Percentiles rank a stretch among this genome's conserved stretches.
These are phyloP conservation scores for Pangasius larnaudii DNA, from an alignment of 2,797 vertebrate genomes.

Conservation along the genomic window DNA sequence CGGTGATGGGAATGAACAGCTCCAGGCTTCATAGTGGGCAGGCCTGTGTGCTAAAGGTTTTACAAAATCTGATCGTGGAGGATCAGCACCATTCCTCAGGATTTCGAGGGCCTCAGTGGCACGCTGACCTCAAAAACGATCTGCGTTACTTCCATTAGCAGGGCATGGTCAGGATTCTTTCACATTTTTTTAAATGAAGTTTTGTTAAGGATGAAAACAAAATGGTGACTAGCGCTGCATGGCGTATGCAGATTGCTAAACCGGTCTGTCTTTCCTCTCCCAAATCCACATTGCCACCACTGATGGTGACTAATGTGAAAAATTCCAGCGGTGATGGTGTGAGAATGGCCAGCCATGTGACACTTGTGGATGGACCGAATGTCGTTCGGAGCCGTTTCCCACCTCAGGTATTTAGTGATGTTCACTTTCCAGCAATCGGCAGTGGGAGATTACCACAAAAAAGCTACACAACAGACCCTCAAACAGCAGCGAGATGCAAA, in stretches of 20 bases:
- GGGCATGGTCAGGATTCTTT: conserved; percentile 20
- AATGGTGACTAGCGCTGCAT: neutral
- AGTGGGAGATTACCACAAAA: conserved; percentile 26
- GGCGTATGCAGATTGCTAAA: neutral
- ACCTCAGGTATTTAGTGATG: conserved; percentile 56
- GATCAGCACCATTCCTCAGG: conserved; percentile 49
- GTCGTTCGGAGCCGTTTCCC: conserved; percentile 42
- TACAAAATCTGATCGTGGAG: conserved; percentile 33
- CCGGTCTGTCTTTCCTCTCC: neutral
- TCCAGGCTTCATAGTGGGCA: conserved; percentile 18
- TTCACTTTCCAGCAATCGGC: conserved; percentile 50
- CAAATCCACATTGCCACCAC: conserved; percentile 44
- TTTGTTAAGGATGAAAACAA: neutral
- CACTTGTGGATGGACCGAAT: conserved; percentile 61
- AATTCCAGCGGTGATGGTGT: conserved; percentile 60
- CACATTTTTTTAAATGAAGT: neutral
- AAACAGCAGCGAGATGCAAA: neutral
- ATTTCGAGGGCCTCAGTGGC: conserved; percentile 13
- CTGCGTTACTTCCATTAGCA: neutral
- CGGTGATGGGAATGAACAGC: conserved; percentile 30
- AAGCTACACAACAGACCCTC: neutral
- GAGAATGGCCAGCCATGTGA: conserved; percentile 65
- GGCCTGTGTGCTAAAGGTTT: conserved; percentile 31
- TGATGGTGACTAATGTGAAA: conserved; percentile 64
- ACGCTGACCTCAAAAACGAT: conserved; percentile 7